Base-by-base conservation (phyloP, 2,113 vertebrate genomes). In the Oplegnathus fasciatus region DNA sequence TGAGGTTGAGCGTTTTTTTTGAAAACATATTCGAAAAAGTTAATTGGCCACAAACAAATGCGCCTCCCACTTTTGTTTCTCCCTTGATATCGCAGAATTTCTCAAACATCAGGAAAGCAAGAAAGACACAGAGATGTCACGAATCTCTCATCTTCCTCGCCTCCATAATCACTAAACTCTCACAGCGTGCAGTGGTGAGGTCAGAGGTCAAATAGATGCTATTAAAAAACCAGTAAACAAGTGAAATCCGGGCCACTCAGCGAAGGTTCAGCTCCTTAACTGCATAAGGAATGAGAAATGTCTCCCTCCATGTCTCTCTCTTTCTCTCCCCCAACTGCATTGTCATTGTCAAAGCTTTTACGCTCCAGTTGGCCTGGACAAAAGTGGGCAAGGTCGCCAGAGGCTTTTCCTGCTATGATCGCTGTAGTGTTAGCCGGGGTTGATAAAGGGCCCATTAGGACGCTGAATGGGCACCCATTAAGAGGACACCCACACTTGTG, bases 381-480 rank as follows among this genome's bases (percentile, higher is more conserved):
- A 95, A 92, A 89, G 76, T 40, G 0, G 74, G 85, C 65, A 42
- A 83, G 82, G 88, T 89, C 44, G 85, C 93, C 86, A 52, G 80
- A 91, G 93, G 92, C 90, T 94, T 85, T 91, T 93, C 86, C 82
- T 85, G 88, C 91, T 92, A 89, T 92, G 90, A 93, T 94, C 91
- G 42, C 83, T 32, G 78, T 57, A 15, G 76, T 75, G 71, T 81
- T 89, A 87, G 90, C 75, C 8, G 13, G 73, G 81, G 44, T 80
- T 87, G 86, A 95, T 95, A 94, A 93, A 95, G 91, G 88, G 89
- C 61, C 87, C 78, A 94, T 94, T 94, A 93, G 87, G 87, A 68
- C 62, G 22, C 78, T 91, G 91, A 95, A 95, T 95, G 89, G 85
- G 82, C 79, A 65, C 73, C 94, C 85, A 94, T 95, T 95, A 92